Percentiles rank a stretch among this genome's conserved stretches.
Conservation (phyloP, 2,113 vertebrate genomes). For the Propithecus coquereli region DNA sequence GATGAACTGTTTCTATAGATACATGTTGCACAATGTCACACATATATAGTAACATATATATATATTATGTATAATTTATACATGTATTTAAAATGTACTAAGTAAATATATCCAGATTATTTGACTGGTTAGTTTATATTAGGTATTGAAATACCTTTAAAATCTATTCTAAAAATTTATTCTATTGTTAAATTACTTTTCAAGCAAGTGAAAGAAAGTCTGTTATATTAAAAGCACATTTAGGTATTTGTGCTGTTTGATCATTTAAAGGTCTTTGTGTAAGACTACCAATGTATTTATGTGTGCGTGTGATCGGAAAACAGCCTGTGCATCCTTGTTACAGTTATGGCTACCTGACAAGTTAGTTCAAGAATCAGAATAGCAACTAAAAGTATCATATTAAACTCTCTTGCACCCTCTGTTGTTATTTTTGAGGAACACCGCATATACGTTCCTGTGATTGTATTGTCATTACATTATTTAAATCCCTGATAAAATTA, state of each 20-base stretch:
- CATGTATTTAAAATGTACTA: not conserved
- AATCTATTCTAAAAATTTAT: constrained; percentile 3
- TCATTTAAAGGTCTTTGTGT: constrained; percentile 73
- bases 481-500: constrained; percentile 18
- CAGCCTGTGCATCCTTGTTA: not conserved
- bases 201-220: constrained; percentile 1
- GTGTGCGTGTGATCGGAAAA: not conserved
- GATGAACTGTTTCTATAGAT: not conserved
- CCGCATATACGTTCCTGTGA: not conserved
- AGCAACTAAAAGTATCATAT: constrained; percentile 56
- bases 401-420: constrained; percentile 85
- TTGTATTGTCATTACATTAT: not conserved
- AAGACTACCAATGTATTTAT: constrained; percentile 61
- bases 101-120: not conserved
- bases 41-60: not conserved
- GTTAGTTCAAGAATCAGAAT: constrained; percentile 27
- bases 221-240: not conserved
- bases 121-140: constrained; percentile 26
- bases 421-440: constrained; percentile 65
- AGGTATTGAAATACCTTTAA: constrained; percentile 31
- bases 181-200: constrained; percentile 40
- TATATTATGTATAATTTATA: not conserved
- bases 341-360: not conserved
- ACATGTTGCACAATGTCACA: not conserved
- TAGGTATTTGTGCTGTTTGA: constrained; percentile 66